phyloP scores from a whole-genome alignment of 2,888 invertebrate species.

The Stenolophus ochropezus region DNA sequence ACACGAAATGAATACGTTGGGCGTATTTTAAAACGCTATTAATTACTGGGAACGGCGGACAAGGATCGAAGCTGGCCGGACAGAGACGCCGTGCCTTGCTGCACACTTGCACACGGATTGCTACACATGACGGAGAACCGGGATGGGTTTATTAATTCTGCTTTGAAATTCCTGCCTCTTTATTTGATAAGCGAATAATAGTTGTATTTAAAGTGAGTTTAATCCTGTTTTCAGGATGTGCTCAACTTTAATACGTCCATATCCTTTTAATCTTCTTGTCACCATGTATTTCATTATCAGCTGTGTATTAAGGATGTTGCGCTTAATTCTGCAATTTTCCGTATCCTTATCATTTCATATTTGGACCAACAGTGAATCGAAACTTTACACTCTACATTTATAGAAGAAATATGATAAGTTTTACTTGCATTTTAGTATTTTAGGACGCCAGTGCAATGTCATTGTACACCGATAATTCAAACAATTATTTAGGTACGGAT shows the following conservation, averaged over 20 bases:
- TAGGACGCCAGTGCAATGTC: too few relatives aligned
- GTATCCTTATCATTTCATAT: too few relatives aligned
- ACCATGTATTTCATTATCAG: too few relatives aligned
- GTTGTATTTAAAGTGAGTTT: background rate
- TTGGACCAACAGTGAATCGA: too few relatives aligned
- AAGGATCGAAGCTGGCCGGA: conserved; percentile 6
- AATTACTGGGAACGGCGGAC: conserved; percentile 55
- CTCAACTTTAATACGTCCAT: background rate
- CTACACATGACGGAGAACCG: background rate
- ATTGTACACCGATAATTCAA: too few relatives aligned
- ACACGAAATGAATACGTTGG: conserved; percentile 62
- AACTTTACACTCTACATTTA: too few relatives aligned
- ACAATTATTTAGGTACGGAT: too few relatives aligned
- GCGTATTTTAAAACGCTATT: conserved; percentile 63
- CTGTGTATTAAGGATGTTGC: background rate
- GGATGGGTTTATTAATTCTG: background rate
- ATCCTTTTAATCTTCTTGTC: background rate
- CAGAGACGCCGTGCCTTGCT: background rate
- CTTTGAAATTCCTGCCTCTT: background rate
- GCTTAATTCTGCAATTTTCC: too few relatives aligned
- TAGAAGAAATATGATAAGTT: too few relatives aligned
- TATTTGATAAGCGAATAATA: background rate
- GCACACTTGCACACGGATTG: conserved; percentile 6
- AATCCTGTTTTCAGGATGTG: background rate
- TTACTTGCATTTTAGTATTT: too few relatives aligned